Evolutionary conservation across 2,888 invertebrate species (phyloP).

Genomic region (Timandra comae): DNA sequence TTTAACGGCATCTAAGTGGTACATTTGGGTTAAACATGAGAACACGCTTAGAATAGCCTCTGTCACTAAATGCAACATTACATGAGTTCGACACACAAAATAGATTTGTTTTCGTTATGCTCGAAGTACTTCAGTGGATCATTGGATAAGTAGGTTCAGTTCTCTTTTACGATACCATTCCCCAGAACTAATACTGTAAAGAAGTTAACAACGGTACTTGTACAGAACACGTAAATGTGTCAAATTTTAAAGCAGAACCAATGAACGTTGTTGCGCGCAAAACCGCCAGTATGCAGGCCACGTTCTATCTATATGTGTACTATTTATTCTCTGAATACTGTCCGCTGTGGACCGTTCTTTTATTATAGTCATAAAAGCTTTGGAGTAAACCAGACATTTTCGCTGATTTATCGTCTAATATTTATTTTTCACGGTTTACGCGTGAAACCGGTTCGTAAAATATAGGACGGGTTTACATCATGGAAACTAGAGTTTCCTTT

Average conservation of each 20-base stretch:
- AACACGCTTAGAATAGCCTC: constrained; percentile 25
- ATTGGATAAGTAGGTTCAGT: constrained; percentile 12
- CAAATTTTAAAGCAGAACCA: constrained; percentile 48
- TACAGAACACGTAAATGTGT: constrained; percentile 45
- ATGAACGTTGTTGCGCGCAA: constrained; percentile 42
- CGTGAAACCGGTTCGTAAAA: constrained; percentile 42
- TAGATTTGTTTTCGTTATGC: constrained; percentile 8
- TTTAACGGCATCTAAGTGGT: constrained; percentile 34
- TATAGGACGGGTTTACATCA: constrained; percentile 47
- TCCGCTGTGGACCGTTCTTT: constrained; percentile 69
- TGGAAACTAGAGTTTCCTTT: constrained; percentile 39
- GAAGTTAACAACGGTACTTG: constrained; percentile 40
- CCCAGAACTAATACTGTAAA: constrained; percentile 42
- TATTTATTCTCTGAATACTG: constrained; percentile 61
- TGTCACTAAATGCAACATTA: constrained; percentile 16
- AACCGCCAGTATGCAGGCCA: constrained; percentile 52
- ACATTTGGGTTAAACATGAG: constrained; percentile 26
- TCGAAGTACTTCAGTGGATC: neutral
- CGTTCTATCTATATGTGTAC: constrained; percentile 35
- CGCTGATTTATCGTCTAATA: constrained; percentile 66
- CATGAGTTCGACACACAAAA: constrained; percentile 17
- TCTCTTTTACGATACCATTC: constrained; percentile 37
- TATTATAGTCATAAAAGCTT: constrained; percentile 68
- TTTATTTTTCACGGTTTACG: constrained; percentile 70
- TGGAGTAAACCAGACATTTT: constrained; percentile 62